These are phyloP conservation scores for Phylloscopus collybita DNA, from an alignment of 2,797 vertebrate genomes.

Conservation along the genomic window DNA sequence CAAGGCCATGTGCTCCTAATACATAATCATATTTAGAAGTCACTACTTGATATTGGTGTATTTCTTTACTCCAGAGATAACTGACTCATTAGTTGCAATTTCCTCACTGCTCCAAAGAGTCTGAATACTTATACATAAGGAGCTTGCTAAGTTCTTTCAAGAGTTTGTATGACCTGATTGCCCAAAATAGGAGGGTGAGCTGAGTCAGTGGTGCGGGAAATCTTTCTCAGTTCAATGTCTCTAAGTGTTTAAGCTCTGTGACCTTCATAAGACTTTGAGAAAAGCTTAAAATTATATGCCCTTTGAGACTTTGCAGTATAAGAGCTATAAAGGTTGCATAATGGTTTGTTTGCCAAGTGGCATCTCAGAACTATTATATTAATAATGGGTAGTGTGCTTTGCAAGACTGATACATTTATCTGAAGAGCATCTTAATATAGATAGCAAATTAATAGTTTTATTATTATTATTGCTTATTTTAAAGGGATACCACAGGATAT, in stretches of 20 bases:
- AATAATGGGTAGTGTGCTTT: background rate
- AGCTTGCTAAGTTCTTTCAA: conserved; percentile 14
- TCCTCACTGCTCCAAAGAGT: background rate
- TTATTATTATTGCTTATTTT: background rate
- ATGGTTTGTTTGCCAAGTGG: background rate
- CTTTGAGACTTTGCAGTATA: background rate
- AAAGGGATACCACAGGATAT: rapidly evolving
- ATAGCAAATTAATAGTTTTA: background rate
- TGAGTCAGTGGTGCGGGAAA: background rate
- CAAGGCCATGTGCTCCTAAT: background rate
- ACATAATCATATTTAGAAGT: background rate
- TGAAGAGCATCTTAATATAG: background rate
- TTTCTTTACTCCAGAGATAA: background rate
- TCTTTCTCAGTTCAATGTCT: background rate
- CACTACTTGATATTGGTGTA: background rate
- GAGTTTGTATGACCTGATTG: background rate
- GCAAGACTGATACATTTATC: background rate
- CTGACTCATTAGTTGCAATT: background rate
- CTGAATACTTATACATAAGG: conserved; percentile 11
- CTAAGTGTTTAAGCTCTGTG: background rate
- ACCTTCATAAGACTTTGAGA: background rate
- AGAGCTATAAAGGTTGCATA: background rate
- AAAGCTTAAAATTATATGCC: background rate
- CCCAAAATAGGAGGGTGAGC: background rate
- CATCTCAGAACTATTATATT: background rate